A percentile compares a stretch with the other conserved stretches of the same genome.
These are phyloP conservation scores for Musca domestica DNA, from an alignment of 1,140 invertebrate species.

Conservation along the genomic window DNA sequence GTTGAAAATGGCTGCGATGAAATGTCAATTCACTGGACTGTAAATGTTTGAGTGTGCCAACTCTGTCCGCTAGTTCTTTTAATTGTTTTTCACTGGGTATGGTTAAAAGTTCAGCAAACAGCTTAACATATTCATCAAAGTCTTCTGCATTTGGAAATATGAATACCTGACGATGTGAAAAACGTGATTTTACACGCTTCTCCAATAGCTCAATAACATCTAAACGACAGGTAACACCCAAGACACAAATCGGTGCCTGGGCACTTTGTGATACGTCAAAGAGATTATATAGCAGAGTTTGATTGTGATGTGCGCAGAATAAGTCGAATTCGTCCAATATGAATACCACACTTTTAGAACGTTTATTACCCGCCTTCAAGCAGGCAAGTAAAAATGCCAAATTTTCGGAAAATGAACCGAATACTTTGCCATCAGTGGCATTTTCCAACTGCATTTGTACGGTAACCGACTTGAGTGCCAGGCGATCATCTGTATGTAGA, in stretches of 20 bases:
- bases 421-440: conserved; percentile 75
- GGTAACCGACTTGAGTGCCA: conserved; percentile 83
- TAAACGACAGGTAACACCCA: conserved; percentile 74
- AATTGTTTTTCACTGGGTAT: conserved; percentile 58
- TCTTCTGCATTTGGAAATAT: conserved; percentile 64
- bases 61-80: conserved; percentile 36
- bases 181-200: conserved; percentile 91
- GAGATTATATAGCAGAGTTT: conserved; percentile 90
- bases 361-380: conserved; percentile 71
- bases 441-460: conserved; percentile 82
- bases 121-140: conserved; percentile 57
- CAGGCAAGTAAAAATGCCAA: conserved; percentile 80
- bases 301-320: conserved; percentile 86
- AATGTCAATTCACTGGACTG: conserved; percentile 40
- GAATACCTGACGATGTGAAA: conserved; percentile 88
- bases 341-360: conserved; percentile 77
- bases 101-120: conserved; percentile 61
- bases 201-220: conserved; percentile 90
- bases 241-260: conserved; percentile 68
- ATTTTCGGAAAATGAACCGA: conserved; percentile 85
- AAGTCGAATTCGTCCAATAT: conserved; percentile 91
- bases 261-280: conserved; percentile 89
- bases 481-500: conserved; percentile 82
- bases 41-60: conserved; percentile 34
- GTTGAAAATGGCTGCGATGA: conserved; percentile 38